Base-by-base conservation (phyloP, 2,113 vertebrate species). In the Platysteira castanea region DNA sequence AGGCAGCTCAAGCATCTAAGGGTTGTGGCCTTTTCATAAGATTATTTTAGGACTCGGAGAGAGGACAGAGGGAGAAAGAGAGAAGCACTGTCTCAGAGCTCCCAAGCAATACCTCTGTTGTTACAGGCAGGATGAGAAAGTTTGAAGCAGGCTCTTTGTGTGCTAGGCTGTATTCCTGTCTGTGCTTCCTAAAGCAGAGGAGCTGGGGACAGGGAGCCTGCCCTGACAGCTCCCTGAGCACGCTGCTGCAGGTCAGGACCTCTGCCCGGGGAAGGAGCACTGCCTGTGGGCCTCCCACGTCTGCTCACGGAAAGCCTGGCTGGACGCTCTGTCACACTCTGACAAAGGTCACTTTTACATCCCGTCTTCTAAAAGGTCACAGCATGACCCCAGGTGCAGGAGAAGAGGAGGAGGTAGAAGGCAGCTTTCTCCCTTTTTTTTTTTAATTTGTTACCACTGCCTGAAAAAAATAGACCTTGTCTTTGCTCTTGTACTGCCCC, bases 291-390 rank as follows among this genome's bases (percentile, higher is more conserved):
- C 94, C 93, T 95, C 90, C 90, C 95, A 79, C 0, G 46, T 92
- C 96, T 96, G 76, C 86, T 71, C 41, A 31, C 2, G 0, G 76
- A 93, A 69, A 77, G 60, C 83, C 30, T 21, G 90, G 52, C 92
- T 93, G 90, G 80, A 22, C 0, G 13, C 73, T 89, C 86, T 90
- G 96, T 96, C 96, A 91, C 92, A 74, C 65, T 77, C 90, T 90
- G 90, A 87, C 93, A 97, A 96, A 97, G 96, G 95, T 96, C 92
- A 90, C 80, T 82, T 88, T 67, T 92, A 89, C 53, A 95, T 96
- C 80, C 92, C 6, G 7, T 95, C 88, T 89, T 95, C 83, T 57
- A 8, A 97, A 96, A 97, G 96, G 96, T 96, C 96, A 79, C 44
- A 68, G 65, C 86, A 87, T 57, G 93, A 97, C 96, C 95, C 57